Base-by-base conservation (phyloP, 2,113 vertebrate genomes). In the Micronycteris hirsuta region DNA sequence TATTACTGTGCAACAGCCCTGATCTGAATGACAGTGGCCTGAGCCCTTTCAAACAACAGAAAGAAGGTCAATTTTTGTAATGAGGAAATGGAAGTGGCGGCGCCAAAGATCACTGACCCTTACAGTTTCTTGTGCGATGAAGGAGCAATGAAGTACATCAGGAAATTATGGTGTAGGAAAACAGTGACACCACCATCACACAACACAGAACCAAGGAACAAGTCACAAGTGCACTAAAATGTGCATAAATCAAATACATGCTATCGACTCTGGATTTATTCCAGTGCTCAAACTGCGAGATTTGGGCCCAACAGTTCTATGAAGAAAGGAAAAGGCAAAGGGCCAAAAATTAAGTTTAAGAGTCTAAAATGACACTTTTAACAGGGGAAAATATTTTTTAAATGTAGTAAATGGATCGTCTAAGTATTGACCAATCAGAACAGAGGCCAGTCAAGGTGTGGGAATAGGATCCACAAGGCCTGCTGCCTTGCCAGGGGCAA, bases 21-120 rank as follows among this genome's bases (percentile, higher is more conserved):
- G 97, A 97, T 93, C 97, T 98, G 98, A 99, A 98, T 98, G 98
- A 98, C 98, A 98, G 98, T 98, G 98, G 98, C 96, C 98, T 98
- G 98, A 98, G 98, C 97, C 98, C 98, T 98, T 98, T 98, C 98
- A 98, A 98, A 98, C 97, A 97, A 97, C 97, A 97, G 97, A 97
- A 98, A 98, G 97, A 97, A 98, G 98, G 98, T 99, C 98, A 99
- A 99, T 98, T 98, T 98, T 98, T 98, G 97, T 99, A 99, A 99
- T 98, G 98, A 98, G 98, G 98, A 99, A 99, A 99, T 99, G 98
- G 98, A 98, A 98, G 98, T 98, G 98, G 98, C 95, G 96, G 97
- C 95, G 74, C 97, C 85, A 90, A 97, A 98, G 98, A 98, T 98
- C 93, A 0, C 98, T 98, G 98, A 98, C 98, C 98, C 98, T 98